Percentiles rank a stretch among this genome's conserved stretches.
Evolutionary conservation across 2,113 vertebrate genomes (phyloP).

Genomic region (Xerus inauris): DNA sequence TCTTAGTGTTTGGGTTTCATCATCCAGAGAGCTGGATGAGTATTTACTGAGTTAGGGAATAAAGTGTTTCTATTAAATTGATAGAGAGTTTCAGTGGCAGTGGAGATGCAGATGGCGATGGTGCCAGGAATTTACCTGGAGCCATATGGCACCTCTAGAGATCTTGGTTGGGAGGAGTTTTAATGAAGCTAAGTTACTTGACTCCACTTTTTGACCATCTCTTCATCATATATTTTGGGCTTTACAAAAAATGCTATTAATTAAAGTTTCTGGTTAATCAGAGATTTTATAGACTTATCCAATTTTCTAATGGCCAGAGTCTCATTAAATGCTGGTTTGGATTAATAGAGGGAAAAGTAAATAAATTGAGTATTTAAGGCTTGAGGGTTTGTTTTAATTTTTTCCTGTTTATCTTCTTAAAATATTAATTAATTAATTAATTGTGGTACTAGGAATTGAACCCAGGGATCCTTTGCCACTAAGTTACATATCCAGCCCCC

Average conservation of each 20-base stretch:
- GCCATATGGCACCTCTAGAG: background rate
- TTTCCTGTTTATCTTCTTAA: conserved; percentile 37
- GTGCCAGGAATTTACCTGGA: background rate
- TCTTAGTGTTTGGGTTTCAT: conserved; percentile 35
- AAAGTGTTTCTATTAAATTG: conserved; percentile 30
- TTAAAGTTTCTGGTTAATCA: background rate
- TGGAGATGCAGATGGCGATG: background rate
- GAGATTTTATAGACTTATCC: background rate
- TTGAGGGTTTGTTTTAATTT: conserved; percentile 45
- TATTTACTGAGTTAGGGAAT: conserved; percentile 16
- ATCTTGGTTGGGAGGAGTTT: background rate
- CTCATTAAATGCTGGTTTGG: background rate
- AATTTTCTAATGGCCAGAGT: background rate
- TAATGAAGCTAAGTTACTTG: conserved; percentile 5
- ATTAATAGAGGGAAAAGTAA: conserved; percentile 34
- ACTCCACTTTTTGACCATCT: background rate
- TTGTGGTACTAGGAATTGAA: too few species aligned
- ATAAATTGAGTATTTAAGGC: background rate
- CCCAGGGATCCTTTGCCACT: too few species aligned
- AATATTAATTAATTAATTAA: background rate
- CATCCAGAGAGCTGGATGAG: background rate
- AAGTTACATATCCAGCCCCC: too few species aligned
- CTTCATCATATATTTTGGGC: background rate
- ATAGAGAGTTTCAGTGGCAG: background rate
- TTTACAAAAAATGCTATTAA: conserved; percentile 48